Conservation (phyloP, 2,113 vertebrate genomes). For the Myxocyprinus asiaticus region DNA sequence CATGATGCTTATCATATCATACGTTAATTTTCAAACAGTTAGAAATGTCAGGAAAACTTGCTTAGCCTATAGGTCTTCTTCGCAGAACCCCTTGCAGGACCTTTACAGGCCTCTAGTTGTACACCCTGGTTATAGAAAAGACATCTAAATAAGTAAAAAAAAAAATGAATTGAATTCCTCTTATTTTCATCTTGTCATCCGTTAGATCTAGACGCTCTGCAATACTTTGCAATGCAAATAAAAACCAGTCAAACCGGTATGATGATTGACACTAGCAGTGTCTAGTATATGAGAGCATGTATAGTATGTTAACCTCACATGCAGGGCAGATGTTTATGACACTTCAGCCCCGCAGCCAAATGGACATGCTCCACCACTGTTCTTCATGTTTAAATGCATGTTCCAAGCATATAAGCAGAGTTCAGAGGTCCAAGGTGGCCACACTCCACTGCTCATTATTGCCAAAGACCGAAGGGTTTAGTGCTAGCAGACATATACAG, state of each 20-base stretch:
- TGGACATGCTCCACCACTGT: not conserved
- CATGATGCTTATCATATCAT: too few relatives aligned
- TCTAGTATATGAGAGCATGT: not conserved
- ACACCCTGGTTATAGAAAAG: too few relatives aligned
- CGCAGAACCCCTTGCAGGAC: too few relatives aligned
- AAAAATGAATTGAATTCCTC: too few relatives aligned
- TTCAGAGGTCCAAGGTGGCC: not conserved
- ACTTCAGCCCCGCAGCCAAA: not conserved
- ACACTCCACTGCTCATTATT: not conserved
- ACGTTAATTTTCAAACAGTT: too few relatives aligned
- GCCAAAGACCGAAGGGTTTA: conserved; percentile 5
- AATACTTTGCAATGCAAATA: conserved; percentile 21
- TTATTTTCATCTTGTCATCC: not conserved
- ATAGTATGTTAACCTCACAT: not conserved
- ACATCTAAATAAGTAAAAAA: too few relatives aligned
- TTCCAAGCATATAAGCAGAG: not conserved
- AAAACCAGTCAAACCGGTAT: not conserved
- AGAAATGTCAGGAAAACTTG: too few relatives aligned
- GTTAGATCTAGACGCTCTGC: not conserved
- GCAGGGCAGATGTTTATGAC: conserved; percentile 27
- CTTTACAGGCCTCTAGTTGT: too few relatives aligned
- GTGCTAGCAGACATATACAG: conserved; percentile 2
- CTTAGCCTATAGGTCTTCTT: too few relatives aligned
- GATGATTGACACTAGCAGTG: not conserved
- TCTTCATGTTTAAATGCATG: not conserved